phyloP scores from a whole-genome alignment of 2,113 vertebrate genomes.

The Oreocharis arfaki region DNA sequence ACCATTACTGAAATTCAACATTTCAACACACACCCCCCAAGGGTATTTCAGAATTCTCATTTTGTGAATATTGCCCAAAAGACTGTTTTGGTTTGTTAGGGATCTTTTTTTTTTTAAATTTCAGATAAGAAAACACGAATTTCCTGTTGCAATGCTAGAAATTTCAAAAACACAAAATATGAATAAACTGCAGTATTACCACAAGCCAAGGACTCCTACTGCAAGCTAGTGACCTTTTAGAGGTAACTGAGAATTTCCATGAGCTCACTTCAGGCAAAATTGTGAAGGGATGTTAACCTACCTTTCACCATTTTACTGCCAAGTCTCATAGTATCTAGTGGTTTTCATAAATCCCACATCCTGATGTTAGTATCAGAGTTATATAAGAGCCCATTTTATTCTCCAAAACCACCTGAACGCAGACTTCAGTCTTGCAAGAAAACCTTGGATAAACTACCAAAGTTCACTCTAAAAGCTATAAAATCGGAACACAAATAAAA shows the following conservation, averaged over 20 bases:
- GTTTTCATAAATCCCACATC: not conserved
- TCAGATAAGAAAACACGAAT: not conserved
- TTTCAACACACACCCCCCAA: not conserved
- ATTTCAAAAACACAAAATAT: not conserved
- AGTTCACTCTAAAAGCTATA: not conserved
- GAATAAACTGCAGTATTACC: not conserved
- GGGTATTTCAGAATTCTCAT: not conserved
- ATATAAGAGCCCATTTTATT: not conserved
- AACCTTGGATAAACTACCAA: not conserved
- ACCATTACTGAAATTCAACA: not conserved
- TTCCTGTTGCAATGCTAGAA: not conserved
- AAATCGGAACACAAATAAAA: not conserved
- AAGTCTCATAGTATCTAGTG: not conserved
- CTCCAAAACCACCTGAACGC: not conserved
- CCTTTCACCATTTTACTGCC: not conserved
- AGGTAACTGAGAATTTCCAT: not conserved
- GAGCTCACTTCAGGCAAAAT: not conserved
- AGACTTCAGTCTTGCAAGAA: not conserved
- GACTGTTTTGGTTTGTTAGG: not conserved
- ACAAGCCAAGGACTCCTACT: not conserved
- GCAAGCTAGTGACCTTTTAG: not conserved
- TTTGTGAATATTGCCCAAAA: not conserved
- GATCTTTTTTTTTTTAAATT: not conserved
- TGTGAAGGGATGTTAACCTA: not conserved
- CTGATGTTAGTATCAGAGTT: not conserved